These are phyloP conservation scores for Uropsilus gracilis DNA, from an alignment of 2,113 vertebrate species.

Conservation along the genomic window DNA sequence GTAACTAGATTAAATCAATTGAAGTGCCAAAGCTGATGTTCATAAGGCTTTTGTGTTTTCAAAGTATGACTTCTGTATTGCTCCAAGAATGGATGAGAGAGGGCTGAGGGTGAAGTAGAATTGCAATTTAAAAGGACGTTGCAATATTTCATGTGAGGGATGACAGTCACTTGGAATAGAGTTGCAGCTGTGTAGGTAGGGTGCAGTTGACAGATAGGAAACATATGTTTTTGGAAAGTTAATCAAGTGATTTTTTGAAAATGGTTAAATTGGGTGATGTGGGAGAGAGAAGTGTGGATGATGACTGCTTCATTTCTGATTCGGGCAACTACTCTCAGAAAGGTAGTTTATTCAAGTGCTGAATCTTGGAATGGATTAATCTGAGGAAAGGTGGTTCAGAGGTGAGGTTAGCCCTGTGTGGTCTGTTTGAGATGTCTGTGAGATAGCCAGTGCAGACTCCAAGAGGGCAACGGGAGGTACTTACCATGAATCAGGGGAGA, in stretches of 20 bases:
- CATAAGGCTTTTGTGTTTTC: background rate
- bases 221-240: conserved; percentile 38
- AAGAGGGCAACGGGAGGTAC: background rate
- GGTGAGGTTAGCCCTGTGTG: background rate
- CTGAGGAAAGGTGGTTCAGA: background rate
- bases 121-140: background rate
- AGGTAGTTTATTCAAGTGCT: background rate
- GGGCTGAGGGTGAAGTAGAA: background rate
- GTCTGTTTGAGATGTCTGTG: background rate
- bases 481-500: background rate
- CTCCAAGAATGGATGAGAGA: background rate
- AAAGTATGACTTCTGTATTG: background rate
- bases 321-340: background rate
- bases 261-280: background rate
- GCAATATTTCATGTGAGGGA: background rate
- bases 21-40: background rate
- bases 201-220: background rate
- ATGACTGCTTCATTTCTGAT: background rate
- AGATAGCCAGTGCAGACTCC: background rate
- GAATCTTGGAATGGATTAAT: background rate
- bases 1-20: background rate
- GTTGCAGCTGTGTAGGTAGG: background rate
- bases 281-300: background rate
- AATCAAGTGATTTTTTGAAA: background rate
- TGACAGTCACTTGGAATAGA: conserved; percentile 25